Evolutionary conservation across 2,113 vertebrate species (phyloP).

Genomic region (Chlamydotis undulata): DNA sequence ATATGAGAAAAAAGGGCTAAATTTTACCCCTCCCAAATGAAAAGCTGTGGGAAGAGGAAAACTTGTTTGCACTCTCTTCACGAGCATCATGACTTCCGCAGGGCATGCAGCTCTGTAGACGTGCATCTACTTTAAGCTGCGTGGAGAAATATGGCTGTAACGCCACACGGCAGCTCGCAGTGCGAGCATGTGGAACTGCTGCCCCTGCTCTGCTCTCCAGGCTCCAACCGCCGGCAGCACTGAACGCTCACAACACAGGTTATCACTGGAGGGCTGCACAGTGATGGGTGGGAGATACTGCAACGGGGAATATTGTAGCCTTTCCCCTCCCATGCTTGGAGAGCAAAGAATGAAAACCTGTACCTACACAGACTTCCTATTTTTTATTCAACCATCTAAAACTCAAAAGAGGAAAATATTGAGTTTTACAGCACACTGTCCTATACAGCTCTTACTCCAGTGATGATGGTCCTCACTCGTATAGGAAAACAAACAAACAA

Average conservation of each 20-base stretch:
- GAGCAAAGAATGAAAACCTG: not conserved
- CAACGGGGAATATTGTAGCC: not conserved
- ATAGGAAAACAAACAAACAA: not conserved
- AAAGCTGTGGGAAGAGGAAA: not conserved
- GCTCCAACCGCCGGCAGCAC: not conserved
- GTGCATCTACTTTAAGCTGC: too few relatives aligned
- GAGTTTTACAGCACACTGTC: not conserved
- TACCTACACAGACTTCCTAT: not conserved
- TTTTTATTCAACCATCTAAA: not conserved
- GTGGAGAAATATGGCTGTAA: fast-evolving
- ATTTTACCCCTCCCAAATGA: not conserved
- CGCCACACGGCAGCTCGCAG: not conserved
- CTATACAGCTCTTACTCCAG: not conserved
- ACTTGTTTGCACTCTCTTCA: not conserved
- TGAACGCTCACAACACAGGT: fast-evolving
- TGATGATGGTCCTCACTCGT: not conserved
- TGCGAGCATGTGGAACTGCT: too few relatives aligned
- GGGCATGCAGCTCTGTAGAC: not conserved
- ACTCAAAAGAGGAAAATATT: not conserved
- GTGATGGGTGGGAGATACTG: not conserved
- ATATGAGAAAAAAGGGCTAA: not conserved
- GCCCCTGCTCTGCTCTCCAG: not conserved
- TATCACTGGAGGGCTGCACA: not conserved
- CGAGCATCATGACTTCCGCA: not conserved
- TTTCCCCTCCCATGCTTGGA: not conserved